phyloP scores from a whole-genome alignment of 2,797 vertebrate genomes.

The Danio jaintianensis region DNA sequence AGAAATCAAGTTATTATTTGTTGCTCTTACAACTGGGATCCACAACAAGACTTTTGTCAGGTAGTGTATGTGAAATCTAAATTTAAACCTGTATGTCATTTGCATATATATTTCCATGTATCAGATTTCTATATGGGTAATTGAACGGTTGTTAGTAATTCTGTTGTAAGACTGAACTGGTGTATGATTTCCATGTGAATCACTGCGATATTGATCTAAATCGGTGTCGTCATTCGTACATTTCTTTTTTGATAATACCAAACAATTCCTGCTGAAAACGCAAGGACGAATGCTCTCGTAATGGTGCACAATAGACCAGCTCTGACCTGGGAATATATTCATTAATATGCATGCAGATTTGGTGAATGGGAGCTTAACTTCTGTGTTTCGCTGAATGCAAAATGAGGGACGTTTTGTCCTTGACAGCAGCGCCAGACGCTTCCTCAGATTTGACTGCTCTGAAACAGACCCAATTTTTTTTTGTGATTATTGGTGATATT shows the following conservation, averaged over 20 bases:
- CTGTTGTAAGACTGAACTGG: background rate
- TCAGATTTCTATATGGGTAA: too few relatives aligned
- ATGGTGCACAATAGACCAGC: constrained; percentile 13
- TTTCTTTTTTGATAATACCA: background rate
- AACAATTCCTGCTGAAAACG: constrained; percentile 5
- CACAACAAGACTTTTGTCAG: too few relatives aligned
- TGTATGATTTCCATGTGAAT: background rate
- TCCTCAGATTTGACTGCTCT: background rate
- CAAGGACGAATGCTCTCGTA: background rate
- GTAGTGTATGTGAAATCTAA: too few relatives aligned
- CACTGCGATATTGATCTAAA: background rate
- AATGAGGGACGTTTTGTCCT: constrained; percentile 43
- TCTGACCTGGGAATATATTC: constrained; percentile 2
- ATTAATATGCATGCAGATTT: constrained; percentile 33
- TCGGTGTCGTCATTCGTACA: background rate
- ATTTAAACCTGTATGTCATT: too few relatives aligned
- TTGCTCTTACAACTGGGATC: too few relatives aligned
- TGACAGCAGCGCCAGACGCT: constrained; percentile 9
- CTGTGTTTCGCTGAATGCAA: constrained; percentile 25
- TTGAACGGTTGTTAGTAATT: too few relatives aligned
- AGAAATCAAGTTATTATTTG: too few relatives aligned
- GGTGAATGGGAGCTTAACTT: constrained; percentile 19
- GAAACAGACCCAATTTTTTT: constrained; percentile 10
- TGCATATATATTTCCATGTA: too few relatives aligned
- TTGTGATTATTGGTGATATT: too few relatives aligned